A percentile compares a stretch with the other conserved stretches of the same genome.
These are phyloP conservation scores for Siphlonurus alternatus DNA, from an alignment of 2,888 invertebrate genomes.

Conservation along the genomic window DNA sequence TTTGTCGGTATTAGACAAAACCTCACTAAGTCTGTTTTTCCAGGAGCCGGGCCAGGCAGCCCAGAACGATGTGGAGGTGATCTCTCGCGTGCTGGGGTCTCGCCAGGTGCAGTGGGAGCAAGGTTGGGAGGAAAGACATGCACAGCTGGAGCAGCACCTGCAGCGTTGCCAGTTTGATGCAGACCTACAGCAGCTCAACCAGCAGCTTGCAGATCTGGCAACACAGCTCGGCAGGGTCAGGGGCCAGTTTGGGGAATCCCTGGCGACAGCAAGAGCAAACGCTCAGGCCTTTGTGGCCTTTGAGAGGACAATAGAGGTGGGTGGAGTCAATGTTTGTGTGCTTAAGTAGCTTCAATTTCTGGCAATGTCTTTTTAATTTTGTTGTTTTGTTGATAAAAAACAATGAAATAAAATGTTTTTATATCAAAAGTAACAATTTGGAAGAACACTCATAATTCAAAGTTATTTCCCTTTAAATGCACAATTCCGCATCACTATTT, in stretches of 20 bases:
- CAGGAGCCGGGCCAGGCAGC: constrained; percentile 47
- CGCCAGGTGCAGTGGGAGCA: constrained; percentile 45
- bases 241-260: constrained; percentile 54
- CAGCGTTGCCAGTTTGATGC: constrained; percentile 48
- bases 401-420: neutral
- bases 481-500: no score
- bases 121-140: constrained; percentile 37
- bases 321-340: no score
- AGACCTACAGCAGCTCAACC: constrained; percentile 51
- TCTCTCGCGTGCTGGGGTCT: constrained; percentile 42
- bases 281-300: constrained; percentile 55
- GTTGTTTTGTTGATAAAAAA: neutral
- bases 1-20: neutral
- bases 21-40: constrained; percentile 4
- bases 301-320: constrained; percentile 63
- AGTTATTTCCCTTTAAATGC: constrained; percentile 6
- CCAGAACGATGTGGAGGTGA: constrained; percentile 47
- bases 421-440: no score
- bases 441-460: no score
- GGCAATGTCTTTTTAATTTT: constrained; percentile 20
- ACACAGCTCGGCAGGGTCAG: constrained; percentile 42
- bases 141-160: constrained; percentile 41
- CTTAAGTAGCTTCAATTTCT: no score
- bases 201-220: constrained; percentile 47
- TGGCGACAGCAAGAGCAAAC: constrained; percentile 48